Base-by-base conservation (phyloP, 1,140 invertebrate genomes). In the Calephelis nemesis region DNA sequence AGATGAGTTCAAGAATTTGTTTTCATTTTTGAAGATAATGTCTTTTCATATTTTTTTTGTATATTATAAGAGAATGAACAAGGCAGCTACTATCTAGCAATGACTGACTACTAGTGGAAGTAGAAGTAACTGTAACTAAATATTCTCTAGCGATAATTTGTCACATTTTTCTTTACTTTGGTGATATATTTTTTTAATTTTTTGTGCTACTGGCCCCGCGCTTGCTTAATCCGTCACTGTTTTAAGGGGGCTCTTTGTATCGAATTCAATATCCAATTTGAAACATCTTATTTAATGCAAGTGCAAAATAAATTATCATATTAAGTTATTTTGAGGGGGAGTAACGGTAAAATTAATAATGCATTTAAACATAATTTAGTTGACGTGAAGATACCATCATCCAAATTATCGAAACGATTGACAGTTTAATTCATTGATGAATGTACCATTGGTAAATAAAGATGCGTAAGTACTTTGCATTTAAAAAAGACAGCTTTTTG, bases 251-350 rank as follows among this genome's bases (percentile, higher is more conserved):
- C 47, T 66, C 69, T 66, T 62, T 30, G 19, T 58, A 39, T 60
- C 11, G 42, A 66, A 66, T 54, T 30, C 50, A 47, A 47, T 58
- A 13, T 47, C 47, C 48, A 52, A 67, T 45, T 69, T 45, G 58
- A 47, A 66, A 72, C 54, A 65, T 74, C 71, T 76, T 71, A 72
- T 65, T 67, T 67, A 67, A 67, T 65, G 62, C 68, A 62, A 75
- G 67, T 50, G 65, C 62, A 65, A 69, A 74, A 67, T 68, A 67
- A 69, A 76, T 74, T 72, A 70, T 74, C 65, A 71, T 69, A 79
- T 79, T 79, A 77, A 81, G 77, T 75, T 70, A 81, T 81, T 81
- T 77, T 64, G 69, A 68, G 64, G 70, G 52, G 62, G 54, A 60
- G 72, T 72, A 68, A 75, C 70, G 63, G 73, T 54, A 73, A 69